A percentile compares a stretch with the other conserved stretches of the same genome.
These are phyloP conservation scores for Eurystomus glaucurus DNA, from an alignment of 2,797 vertebrate genomes.

Conservation along the genomic window DNA sequence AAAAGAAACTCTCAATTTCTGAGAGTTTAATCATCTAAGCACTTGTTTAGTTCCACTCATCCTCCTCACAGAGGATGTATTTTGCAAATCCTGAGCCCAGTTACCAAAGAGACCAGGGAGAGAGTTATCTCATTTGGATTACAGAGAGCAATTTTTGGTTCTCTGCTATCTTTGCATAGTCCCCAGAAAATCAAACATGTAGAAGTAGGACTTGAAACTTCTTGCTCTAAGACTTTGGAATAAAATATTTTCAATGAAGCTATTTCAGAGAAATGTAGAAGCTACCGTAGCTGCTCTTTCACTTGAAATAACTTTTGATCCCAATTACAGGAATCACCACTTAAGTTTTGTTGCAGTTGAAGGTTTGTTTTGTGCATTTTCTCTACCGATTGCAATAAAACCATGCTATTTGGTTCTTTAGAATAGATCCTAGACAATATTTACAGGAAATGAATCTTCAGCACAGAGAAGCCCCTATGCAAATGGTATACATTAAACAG, in stretches of 20 bases:
- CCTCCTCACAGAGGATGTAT: background rate
- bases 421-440: background rate
- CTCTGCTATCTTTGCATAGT: background rate
- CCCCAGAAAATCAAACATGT: background rate
- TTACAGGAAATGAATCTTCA: background rate
- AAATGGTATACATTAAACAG: background rate
- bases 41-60: background rate
- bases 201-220: background rate
- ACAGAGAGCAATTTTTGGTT: background rate
- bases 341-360: background rate
- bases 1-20: background rate
- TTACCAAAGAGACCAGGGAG: background rate
- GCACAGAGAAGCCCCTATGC: background rate
- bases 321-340: background rate
- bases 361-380: background rate
- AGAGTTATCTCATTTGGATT: background rate
- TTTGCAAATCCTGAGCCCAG: background rate
- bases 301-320: background rate
- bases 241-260: background rate
- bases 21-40: background rate
- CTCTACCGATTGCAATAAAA: background rate
- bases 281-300: background rate
- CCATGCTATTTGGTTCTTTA: background rate
- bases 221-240: background rate
- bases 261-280: background rate